phyloP scores from a whole-genome alignment of 2,113 vertebrate species.

The Mandrillus leucophaeus region DNA sequence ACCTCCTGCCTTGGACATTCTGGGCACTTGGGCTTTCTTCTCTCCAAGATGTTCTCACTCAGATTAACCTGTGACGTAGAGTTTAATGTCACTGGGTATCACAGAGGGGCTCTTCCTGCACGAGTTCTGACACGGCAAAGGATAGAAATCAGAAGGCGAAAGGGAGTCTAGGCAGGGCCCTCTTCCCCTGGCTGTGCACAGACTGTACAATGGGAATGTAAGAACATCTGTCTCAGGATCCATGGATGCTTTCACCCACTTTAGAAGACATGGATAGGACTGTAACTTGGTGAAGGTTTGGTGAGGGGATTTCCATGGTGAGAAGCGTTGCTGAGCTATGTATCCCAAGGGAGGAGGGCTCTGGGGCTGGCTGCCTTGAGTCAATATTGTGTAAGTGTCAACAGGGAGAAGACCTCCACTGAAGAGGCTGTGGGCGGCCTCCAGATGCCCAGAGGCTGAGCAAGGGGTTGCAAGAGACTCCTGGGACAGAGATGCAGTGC shows the following conservation, averaged over 20 bases:
- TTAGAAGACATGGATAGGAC: not conserved
- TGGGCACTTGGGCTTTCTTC: not conserved
- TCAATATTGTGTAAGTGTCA: not conserved
- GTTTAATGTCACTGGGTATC: not conserved
- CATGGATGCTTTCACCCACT: not conserved
- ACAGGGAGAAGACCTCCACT: not conserved
- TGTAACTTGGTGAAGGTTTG: not conserved
- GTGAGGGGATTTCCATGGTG: not conserved
- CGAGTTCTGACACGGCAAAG: not conserved
- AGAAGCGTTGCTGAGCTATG: not conserved
- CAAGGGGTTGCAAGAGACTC: not conserved
- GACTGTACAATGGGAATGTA: fast-evolving
- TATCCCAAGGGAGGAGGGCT: too few relatives aligned
- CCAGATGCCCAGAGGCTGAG: not conserved
- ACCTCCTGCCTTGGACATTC: not conserved
- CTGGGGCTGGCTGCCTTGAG: not conserved
- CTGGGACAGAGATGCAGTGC: not conserved
- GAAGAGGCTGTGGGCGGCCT: not conserved
- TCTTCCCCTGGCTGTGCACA: not conserved
- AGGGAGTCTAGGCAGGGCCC: not conserved
- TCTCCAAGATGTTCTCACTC: not conserved
- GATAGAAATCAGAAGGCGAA: not conserved
- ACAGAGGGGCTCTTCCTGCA: not conserved
- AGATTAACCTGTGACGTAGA: fast-evolving
- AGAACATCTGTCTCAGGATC: not conserved